phyloP scores from a whole-genome alignment of 2,797 vertebrate species.

The Galago senegalensis region DNA sequence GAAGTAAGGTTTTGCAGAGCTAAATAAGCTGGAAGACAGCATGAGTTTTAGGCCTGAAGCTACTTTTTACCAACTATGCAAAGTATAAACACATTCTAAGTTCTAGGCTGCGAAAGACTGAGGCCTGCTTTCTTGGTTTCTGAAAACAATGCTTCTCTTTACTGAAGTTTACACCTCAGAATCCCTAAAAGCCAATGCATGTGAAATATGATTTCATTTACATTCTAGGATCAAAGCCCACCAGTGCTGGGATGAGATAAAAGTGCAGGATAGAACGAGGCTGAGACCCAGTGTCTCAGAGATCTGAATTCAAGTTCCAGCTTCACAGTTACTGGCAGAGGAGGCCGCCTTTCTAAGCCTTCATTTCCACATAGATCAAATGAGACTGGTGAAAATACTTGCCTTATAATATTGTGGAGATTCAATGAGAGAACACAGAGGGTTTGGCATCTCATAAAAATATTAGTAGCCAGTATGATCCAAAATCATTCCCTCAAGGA shows the following conservation, averaged over 20 bases:
- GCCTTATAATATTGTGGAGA: neutral
- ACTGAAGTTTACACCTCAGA: neutral
- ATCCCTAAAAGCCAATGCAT: slow-evolving; percentile 14
- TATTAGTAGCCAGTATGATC: neutral
- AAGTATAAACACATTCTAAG: neutral
- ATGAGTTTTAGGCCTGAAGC: neutral
- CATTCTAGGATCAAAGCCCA: neutral
- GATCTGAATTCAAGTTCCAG: neutral
- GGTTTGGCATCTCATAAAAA: neutral
- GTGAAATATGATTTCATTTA: neutral
- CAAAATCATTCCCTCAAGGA: neutral
- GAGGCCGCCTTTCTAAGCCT: neutral
- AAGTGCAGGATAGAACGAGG: neutral
- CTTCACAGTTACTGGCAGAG: neutral
- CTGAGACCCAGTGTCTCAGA: neutral
- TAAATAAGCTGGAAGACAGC: neutral
- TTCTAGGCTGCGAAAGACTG: neutral
- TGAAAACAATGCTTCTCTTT: slow-evolving; percentile 21
- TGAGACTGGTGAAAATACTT: neutral
- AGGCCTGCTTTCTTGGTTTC: neutral
- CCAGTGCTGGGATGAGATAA: neutral
- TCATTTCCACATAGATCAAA: neutral
- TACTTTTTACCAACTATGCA: neutral
- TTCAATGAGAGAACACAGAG: neutral
- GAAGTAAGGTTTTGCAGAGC: neutral